Base-by-base conservation (phyloP, 2,888 invertebrate genomes). In the Piscicola geometra region DNA sequence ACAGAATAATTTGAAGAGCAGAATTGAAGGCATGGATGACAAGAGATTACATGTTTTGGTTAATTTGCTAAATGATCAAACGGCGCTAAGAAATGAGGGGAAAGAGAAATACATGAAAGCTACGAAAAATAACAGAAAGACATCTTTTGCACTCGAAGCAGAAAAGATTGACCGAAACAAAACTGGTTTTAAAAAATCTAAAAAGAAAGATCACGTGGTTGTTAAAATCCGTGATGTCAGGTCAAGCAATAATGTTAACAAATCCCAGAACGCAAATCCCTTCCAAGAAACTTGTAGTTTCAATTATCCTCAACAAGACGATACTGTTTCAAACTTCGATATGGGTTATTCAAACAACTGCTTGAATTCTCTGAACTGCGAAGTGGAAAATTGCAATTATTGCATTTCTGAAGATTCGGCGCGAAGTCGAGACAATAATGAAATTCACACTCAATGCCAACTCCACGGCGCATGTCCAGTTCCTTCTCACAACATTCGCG, bases 21-120 rank as follows among this genome's bases (percentile, higher is more conserved):
- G n/a, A 56, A 56, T 56, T 25, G 60, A 56, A 56, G n/a, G n/a
- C 21, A 56, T 56, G 9, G 60, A 56, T n/a, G n/a, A 56, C 5
- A 56, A 56, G 3, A 21, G 60, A 25, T 56, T 56, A n/a, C 12
- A 56, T 18, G 12, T 25, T 21, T 25, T 56, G 25, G 60, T 56
- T 3, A 5, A 56, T 5, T 21, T 56, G 60, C 5, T 15, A 15
- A 41, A 25, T 15, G n/a, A 15, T 18, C 60, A 56, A 25, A 56
- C n/a, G 3, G 25, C 9, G n/a, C 9, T 18, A 25, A 56, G 25
- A n/a, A 56, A 56, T 18, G n/a, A 56, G 60, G n/a, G 3, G 3
- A 3, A 56, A 25, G 60, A 25, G 5, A n/a, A 21, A 56, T 25
- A 15, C n/a, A 15, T 25, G 5, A 25, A 56, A 5, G n/a, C 60